A percentile compares a stretch with the other conserved stretches of the same genome.
These are phyloP conservation scores for Notolabrus celidotus DNA, from an alignment of 2,797 vertebrate species.

Conservation along the genomic window DNA sequence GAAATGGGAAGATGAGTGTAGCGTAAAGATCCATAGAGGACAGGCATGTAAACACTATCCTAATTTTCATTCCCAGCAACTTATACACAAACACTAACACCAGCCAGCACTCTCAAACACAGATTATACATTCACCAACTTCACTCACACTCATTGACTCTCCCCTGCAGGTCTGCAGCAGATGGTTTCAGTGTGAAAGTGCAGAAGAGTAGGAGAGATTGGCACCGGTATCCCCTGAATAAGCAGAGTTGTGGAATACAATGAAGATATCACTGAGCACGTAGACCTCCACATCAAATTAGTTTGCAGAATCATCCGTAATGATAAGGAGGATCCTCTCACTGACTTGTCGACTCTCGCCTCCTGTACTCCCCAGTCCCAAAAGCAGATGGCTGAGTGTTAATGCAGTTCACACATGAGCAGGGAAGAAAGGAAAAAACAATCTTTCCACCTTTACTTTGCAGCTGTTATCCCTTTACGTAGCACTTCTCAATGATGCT, in stretches of 20 bases:
- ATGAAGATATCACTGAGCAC: conserved; percentile 58
- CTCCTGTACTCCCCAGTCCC: conserved; percentile 35
- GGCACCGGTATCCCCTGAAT: conserved; percentile 30
- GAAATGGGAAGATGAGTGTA: background rate
- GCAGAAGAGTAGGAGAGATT: conserved; percentile 54
- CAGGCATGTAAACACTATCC: no score
- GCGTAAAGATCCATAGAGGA: background rate
- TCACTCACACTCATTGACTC: background rate
- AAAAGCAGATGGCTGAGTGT: conserved; percentile 66
- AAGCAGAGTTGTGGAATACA: conserved; percentile 36
- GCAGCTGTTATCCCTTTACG: conserved; percentile 58
- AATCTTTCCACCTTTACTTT: conserved; percentile 52
- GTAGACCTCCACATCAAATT: conserved; percentile 46
- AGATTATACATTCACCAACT: conserved; percentile 12
- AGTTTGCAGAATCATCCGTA: conserved; percentile 52
- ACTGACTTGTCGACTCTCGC: conserved; percentile 4
- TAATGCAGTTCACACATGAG: conserved; percentile 64
- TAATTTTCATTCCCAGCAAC: background rate
- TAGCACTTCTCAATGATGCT: conserved; percentile 32
- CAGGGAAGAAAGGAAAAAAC: conserved; percentile 40
- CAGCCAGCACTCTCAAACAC: background rate
- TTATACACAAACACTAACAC: background rate
- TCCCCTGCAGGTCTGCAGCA: conserved; percentile 19
- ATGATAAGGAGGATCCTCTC: conserved; percentile 49
- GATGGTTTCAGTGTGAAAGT: conserved; percentile 49